Percentiles rank a stretch among this genome's conserved stretches.
Conservation (phyloP, 2,888 invertebrate genomes). For the Eledone cirrhosa region DNA sequence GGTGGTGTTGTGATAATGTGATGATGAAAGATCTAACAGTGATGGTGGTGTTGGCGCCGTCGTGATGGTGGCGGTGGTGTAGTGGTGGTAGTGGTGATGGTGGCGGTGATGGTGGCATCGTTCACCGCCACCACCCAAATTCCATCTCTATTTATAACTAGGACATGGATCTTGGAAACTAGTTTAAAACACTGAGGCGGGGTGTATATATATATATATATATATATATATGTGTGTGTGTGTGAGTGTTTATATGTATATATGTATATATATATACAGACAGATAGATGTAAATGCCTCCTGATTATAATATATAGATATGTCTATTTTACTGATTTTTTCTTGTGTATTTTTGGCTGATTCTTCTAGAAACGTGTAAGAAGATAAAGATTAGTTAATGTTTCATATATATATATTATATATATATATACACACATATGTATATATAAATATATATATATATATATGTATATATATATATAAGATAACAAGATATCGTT, state of each 20-base stretch:
- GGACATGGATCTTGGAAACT: too few species aligned
- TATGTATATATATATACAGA: background rate
- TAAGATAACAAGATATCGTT: too few species aligned
- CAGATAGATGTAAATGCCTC: background rate
- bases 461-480: background rate
- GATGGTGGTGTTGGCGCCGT: background rate
- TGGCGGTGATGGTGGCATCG: too few species aligned
- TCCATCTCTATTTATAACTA: too few species aligned
- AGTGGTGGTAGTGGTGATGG: too few species aligned
- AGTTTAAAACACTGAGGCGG: too few species aligned
- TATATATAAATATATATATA: background rate
- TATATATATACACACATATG: background rate
- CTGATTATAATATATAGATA: background rate
- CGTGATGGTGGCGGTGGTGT: too few species aligned
- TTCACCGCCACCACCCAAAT: too few species aligned
- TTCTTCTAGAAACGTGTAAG: too few species aligned
- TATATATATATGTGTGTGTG: background rate
- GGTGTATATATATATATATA: slow-evolving; percentile 1
- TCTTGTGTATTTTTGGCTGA: too few species aligned
- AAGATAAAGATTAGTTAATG: too few species aligned
- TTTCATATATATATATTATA: background rate
- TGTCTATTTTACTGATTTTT: background rate
- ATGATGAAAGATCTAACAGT: background rate
- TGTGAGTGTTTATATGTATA: background rate
- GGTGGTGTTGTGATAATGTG: background rate